Percentiles rank a stretch among this genome's conserved stretches.
Conservation (phyloP, 2,797 vertebrate species). For the Chaetophractus vellerosus region DNA sequence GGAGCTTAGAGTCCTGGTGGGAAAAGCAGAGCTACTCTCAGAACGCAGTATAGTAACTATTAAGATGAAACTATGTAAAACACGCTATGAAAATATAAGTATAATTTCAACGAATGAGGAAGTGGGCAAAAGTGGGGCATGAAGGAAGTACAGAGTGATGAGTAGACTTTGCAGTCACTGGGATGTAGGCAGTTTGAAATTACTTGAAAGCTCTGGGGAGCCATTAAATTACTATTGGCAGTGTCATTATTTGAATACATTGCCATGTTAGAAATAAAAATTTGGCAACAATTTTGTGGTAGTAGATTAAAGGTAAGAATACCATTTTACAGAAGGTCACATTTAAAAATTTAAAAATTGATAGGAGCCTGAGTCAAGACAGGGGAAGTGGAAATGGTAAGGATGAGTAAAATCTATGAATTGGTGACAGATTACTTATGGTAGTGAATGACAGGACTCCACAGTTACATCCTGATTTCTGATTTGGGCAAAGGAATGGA, state of each 20-base stretch:
- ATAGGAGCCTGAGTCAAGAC: background rate
- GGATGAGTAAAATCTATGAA: background rate
- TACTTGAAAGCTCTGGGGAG: background rate
- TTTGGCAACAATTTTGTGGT: background rate
- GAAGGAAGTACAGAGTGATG: background rate
- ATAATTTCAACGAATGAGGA: background rate
- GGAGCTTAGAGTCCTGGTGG: background rate
- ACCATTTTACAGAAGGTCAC: background rate
- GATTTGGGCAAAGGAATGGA: background rate
- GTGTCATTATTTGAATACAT: slow-evolving; percentile 1
- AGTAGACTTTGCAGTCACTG: background rate
- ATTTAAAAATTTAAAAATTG: background rate
- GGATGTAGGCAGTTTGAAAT: background rate
- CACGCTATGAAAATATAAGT: background rate
- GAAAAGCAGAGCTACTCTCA: background rate
- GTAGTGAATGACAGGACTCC: background rate
- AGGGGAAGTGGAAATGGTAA: background rate
- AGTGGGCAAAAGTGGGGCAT: background rate
- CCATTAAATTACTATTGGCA: background rate
- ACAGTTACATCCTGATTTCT: background rate
- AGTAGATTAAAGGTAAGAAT: background rate
- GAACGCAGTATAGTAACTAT: background rate
- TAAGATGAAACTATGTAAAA: background rate
- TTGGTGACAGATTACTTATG: background rate
- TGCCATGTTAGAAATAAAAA: slow-evolving; percentile 29